A percentile compares a stretch with the other conserved stretches of the same genome.
phyloP scores from a whole-genome alignment of 2,888 invertebrate genomes.

The Diaprepes abbreviatus region DNA sequence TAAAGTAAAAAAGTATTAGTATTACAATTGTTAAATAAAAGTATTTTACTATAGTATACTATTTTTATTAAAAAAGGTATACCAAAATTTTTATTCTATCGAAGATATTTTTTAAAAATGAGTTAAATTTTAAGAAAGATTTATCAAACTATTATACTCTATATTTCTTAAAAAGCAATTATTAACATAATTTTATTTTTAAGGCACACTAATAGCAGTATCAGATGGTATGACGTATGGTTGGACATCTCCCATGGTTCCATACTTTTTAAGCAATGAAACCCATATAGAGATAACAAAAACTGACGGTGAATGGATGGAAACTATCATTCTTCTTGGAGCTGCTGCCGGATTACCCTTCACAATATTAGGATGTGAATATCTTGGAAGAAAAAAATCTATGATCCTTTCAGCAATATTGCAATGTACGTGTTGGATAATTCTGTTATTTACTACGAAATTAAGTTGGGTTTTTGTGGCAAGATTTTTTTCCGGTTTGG shows the following conservation, averaged over 20 bases:
- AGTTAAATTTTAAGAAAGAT: no score
- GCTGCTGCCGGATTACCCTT: slow-evolving; percentile 56
- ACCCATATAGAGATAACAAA: slow-evolving; percentile 60
- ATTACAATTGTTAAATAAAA: no score
- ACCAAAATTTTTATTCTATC: no score
- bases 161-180: no score
- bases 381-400: slow-evolving; percentile 59
- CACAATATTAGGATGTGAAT: slow-evolving; percentile 57
- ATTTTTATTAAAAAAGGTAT: no score
- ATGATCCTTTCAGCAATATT: slow-evolving; percentile 59
- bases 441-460: slow-evolving; percentile 57
- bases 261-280: slow-evolving; percentile 58
- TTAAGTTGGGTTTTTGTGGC: slow-evolving; percentile 59
- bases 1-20: no score
- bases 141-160: no score
- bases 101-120: no score
- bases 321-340: slow-evolving; percentile 56
- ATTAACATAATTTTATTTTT: slow-evolving; percentile 45
- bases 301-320: slow-evolving; percentile 56
- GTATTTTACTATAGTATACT: no score
- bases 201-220: slow-evolving; percentile 64
- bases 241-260: slow-evolving; percentile 65
- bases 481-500: slow-evolving; percentile 58
- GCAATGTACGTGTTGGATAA: slow-evolving; percentile 60
- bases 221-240: slow-evolving; percentile 66